Conservation (phyloP, 2,888 invertebrate species). For the Synanthedon tipuliformis region DNA sequence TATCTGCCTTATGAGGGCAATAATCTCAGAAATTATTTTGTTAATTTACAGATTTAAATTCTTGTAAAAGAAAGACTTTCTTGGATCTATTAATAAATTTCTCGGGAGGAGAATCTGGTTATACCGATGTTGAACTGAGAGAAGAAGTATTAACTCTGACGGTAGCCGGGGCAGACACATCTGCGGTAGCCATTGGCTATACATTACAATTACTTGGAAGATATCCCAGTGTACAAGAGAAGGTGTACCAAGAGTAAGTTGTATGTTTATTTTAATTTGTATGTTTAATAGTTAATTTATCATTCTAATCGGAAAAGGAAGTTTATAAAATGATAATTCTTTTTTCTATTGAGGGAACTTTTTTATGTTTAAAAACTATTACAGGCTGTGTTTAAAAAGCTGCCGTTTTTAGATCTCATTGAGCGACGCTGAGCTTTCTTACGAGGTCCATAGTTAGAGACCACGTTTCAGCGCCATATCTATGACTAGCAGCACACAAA, state of each 20-base stretch:
- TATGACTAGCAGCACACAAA: not conserved
- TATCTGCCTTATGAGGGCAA: too few relatives aligned
- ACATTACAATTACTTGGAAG: constrained; percentile 50
- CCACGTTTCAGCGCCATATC: too few relatives aligned
- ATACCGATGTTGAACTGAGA: constrained; percentile 62
- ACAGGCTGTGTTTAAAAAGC: too few relatives aligned
- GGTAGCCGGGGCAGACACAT: constrained; percentile 68
- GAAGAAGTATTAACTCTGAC: constrained; percentile 71
- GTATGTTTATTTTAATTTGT: not conserved
- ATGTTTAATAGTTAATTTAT: too few relatives aligned
- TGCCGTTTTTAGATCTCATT: too few relatives aligned
- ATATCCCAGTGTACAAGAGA: constrained; percentile 58
- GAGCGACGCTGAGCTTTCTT: too few relatives aligned
- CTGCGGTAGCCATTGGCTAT: constrained; percentile 52
- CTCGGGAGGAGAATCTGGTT: constrained; percentile 58
- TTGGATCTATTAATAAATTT: constrained; percentile 66
- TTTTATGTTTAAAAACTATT: too few relatives aligned
- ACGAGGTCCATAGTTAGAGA: too few relatives aligned
- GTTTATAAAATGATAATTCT: too few relatives aligned
- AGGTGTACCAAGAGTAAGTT: constrained; percentile 51
- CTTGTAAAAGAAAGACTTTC: constrained; percentile 58
- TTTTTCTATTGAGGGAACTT: too few relatives aligned
- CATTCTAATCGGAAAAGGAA: too few relatives aligned
- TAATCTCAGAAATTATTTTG: not conserved
- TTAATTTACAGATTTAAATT: constrained; percentile 27